phyloP scores from a whole-genome alignment of 2,888 invertebrate species.

The Monopis laevigella region DNA sequence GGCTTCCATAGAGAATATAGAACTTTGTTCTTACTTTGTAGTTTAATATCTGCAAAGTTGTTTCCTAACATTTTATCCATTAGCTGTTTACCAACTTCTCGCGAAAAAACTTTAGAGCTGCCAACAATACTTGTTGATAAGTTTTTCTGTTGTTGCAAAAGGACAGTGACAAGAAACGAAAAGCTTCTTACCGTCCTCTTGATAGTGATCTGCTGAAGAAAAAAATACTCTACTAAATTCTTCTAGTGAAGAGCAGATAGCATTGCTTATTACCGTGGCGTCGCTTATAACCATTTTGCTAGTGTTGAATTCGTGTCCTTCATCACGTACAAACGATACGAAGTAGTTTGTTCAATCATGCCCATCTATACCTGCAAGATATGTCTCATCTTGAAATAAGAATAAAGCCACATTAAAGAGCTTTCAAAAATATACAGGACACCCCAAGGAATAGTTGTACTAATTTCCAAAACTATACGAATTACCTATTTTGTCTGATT shows the following conservation, averaged over 20 bases:
- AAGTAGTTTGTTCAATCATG: too few relatives aligned
- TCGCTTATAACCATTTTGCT: conserved; percentile 18
- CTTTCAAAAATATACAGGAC: too few relatives aligned
- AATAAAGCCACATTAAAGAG: too few relatives aligned
- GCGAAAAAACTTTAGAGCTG: background rate
- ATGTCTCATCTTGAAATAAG: too few relatives aligned
- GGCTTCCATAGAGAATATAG: background rate
- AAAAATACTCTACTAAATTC: conserved; percentile 13
- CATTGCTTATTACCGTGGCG: conserved; percentile 11
- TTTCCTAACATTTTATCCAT: background rate
- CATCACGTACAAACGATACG: background rate
- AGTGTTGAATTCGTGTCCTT: conserved; percentile 15
- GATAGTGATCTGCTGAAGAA: conserved; percentile 18
- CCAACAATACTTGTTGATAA: background rate
- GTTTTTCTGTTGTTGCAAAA: background rate
- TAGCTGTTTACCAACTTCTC: background rate
- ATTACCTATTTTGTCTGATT: too few relatives aligned
- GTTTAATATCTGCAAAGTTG: background rate
- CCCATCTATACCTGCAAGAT: too few relatives aligned
- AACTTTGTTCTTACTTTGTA: background rate
- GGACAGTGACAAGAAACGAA: background rate
- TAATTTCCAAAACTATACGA: too few relatives aligned
- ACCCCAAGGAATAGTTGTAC: too few relatives aligned
- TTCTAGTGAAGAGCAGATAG: conserved; percentile 17
- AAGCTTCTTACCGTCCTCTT: conserved; percentile 19